phyloP scores from a whole-genome alignment of 2,113 vertebrate genomes.

The Herpetotheres cachinnans region DNA sequence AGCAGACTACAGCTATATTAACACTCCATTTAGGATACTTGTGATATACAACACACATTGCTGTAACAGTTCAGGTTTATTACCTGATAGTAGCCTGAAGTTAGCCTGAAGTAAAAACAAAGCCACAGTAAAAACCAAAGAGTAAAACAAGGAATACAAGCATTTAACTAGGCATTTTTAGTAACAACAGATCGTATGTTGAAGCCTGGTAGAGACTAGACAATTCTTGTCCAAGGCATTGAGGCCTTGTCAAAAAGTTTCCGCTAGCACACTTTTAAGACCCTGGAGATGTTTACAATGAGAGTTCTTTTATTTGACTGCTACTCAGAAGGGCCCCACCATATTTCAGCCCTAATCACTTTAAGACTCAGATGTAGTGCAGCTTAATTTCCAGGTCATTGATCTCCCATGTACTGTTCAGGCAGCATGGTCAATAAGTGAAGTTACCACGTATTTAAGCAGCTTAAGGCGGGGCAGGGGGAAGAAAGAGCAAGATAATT shows the following conservation, averaged over 20 bases:
- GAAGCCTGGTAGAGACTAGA: neutral
- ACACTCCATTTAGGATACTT: neutral
- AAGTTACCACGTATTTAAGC: neutral
- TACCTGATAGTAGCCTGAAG: neutral
- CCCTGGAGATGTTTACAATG: neutral
- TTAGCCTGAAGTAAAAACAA: neutral
- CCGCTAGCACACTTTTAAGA: neutral
- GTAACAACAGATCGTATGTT: neutral
- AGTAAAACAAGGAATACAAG: neutral
- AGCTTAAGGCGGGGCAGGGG: neutral
- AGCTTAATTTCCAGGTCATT: slow-evolving; percentile 48
- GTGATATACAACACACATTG: neutral
- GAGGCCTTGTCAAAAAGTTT: neutral
- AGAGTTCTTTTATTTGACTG: neutral
- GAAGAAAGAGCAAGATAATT: neutral
- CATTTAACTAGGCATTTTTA: neutral
- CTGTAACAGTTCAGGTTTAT: neutral
- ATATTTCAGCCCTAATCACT: slow-evolving; percentile 11
- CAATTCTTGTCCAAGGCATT: neutral
- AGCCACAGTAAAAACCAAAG: neutral
- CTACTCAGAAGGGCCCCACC: neutral
- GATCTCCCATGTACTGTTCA: slow-evolving; percentile 1
- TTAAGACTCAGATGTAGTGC: neutral
- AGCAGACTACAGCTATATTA: neutral
- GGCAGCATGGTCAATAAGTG: neutral